Conservation (phyloP, 1,140 invertebrate species). For the Popillia japonica region DNA sequence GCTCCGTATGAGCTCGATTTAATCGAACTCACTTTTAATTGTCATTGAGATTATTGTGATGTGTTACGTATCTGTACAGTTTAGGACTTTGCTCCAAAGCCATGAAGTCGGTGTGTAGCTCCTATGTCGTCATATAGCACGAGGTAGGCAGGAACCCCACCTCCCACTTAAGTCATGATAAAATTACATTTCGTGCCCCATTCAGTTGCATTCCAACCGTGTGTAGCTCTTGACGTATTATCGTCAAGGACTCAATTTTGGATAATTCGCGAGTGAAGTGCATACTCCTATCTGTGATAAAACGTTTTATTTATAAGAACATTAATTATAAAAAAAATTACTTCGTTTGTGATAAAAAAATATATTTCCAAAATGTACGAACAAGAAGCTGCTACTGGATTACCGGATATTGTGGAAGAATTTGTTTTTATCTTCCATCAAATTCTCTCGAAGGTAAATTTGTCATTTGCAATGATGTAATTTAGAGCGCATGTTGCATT, state of each 20-base stretch:
- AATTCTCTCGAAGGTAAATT: slow-evolving; percentile 39
- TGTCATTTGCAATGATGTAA: not conserved
- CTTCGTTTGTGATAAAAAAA: slow-evolving; percentile 9
- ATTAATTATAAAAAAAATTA: not conserved
- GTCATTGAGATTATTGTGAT: not conserved
- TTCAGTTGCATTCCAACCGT: slow-evolving; percentile 2
- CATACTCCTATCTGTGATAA: slow-evolving; percentile 17
- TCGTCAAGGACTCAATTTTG: not conserved
- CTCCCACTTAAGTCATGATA: slow-evolving; percentile 2
- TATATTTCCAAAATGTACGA: slow-evolving; percentile 51
- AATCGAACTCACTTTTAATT: no score
- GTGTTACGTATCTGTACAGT: not conserved
- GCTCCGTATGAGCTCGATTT: not conserved
- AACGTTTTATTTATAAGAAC: not conserved
- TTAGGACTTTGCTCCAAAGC: not conserved
- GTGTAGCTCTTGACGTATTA: not conserved
- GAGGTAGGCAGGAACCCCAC: slow-evolving; percentile 12
- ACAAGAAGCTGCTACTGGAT: slow-evolving; percentile 49
- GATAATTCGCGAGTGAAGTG: slow-evolving; percentile 4
- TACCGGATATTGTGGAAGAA: slow-evolving; percentile 70
- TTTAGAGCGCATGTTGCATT: no score
- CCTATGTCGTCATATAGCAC: slow-evolving; percentile 2
- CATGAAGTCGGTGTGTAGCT: not conserved
- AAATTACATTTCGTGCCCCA: not conserved
- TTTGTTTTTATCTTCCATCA: slow-evolving; percentile 63